These are phyloP conservation scores for Poeciliopsis presidionis DNA, from an alignment of 2,797 vertebrate species.

Conservation along the genomic window DNA sequence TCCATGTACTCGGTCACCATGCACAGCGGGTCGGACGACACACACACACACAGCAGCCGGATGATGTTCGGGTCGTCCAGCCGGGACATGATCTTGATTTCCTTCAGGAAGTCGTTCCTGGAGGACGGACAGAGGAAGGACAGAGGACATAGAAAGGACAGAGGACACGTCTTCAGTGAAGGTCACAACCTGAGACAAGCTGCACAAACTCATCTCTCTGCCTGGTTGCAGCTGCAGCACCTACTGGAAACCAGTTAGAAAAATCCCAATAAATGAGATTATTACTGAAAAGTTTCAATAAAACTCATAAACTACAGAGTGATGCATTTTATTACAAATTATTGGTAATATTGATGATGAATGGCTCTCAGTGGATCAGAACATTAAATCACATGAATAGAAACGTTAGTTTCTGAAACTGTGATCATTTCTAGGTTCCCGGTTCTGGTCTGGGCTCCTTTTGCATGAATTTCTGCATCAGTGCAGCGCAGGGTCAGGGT, in stretches of 20 bases:
- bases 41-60: conserved; percentile 87
- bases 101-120: conserved; percentile 89
- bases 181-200: not conserved
- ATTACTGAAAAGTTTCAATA: not conserved
- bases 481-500: not conserved
- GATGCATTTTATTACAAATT: not conserved
- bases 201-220: not conserved
- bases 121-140: not conserved
- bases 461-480: not conserved
- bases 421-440: not conserved
- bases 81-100: conserved; percentile 90
- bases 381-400: not conserved
- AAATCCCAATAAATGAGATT: not conserved
- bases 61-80: conserved; percentile 90
- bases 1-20: conserved; percentile 85
- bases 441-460: not conserved
- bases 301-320: not conserved
- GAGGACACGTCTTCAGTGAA: not conserved
- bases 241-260: not conserved
- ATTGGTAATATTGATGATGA: not conserved
- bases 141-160: not conserved
- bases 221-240: not conserved
- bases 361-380: not conserved
- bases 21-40: conserved; percentile 85
- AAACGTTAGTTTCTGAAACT: not conserved